A percentile compares a stretch with the other conserved stretches of the same genome.
Evolutionary conservation across 2,888 invertebrate genomes (phyloP).

Genomic region (Dinocampus coccinellae): DNA sequence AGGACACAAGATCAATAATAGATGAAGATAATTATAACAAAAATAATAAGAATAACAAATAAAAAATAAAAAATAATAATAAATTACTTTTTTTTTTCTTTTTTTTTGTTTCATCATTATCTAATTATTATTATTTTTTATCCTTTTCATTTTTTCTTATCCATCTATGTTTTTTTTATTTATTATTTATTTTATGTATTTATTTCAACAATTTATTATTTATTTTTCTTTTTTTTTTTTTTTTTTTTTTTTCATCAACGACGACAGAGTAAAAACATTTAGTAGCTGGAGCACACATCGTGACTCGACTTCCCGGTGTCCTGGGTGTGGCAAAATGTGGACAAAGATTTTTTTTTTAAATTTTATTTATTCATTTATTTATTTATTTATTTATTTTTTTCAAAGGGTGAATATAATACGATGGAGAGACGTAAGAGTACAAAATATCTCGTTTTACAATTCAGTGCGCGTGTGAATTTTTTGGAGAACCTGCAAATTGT

Average conservation of each 20-base stretch:
- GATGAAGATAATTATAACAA: background rate
- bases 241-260: background rate
- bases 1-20: slow-evolving; percentile 33
- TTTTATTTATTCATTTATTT: background rate
- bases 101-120: slow-evolving; percentile 23
- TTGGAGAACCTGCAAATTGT: background rate
- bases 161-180: background rate
- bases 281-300: slow-evolving; percentile 20
- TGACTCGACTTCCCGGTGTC: slow-evolving; percentile 31
- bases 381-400: too few relatives aligned
- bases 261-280: slow-evolving; percentile 3
- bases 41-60: background rate
- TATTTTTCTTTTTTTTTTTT: background rate
- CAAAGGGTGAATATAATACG: slow-evolving; percentile 12
- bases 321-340: slow-evolving; percentile 41
- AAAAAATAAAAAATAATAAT: too few relatives aligned
- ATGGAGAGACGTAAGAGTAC: background rate
- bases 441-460: slow-evolving; percentile 32
- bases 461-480: slow-evolving; percentile 25
- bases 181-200: background rate
- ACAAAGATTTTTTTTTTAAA: slow-evolving; percentile 32
- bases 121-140: background rate
- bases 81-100: too few relatives aligned
- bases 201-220: background rate
- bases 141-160: background rate